These are phyloP conservation scores for Rhinichthys klamathensis DNA, from an alignment of 2,113 vertebrate species.

Conservation along the genomic window DNA sequence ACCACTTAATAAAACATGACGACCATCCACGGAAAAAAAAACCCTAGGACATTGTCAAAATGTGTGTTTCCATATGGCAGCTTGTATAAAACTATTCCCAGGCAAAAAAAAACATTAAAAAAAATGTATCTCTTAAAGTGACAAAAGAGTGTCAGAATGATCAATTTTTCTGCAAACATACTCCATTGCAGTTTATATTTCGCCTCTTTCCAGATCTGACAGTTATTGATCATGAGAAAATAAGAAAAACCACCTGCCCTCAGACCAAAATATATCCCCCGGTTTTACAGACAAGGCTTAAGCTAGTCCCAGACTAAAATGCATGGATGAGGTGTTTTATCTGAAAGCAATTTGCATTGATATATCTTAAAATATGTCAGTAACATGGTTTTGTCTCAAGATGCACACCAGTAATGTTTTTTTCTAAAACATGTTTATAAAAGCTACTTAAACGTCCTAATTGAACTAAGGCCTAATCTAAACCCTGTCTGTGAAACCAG, in stretches of 20 bases:
- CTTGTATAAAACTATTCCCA: neutral
- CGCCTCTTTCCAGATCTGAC: neutral
- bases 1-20: conserved; percentile 42
- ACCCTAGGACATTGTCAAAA: neutral
- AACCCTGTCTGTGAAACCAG: no score
- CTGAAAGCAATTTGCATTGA: no score
- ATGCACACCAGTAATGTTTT: no score
- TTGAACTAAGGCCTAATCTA: no score
- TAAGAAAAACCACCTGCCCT: neutral
- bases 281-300: no score
- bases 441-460: no score
- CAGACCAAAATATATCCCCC: neutral
- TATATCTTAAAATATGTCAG: no score
- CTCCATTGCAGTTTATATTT: neutral
- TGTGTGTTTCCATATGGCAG: neutral
- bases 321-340: no score
- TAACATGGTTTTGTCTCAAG: no score
- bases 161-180: neutral
- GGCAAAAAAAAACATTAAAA: neutral
- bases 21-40: neutral
- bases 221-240: conserved; percentile 12
- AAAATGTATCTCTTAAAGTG: neutral
- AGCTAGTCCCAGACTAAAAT: no score
- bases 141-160: neutral
- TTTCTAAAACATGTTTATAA: no score